Percentiles rank a stretch among this genome's conserved stretches.
Conservation (phyloP, 2,113 vertebrate species). For the Sclerurus mexicanus region DNA sequence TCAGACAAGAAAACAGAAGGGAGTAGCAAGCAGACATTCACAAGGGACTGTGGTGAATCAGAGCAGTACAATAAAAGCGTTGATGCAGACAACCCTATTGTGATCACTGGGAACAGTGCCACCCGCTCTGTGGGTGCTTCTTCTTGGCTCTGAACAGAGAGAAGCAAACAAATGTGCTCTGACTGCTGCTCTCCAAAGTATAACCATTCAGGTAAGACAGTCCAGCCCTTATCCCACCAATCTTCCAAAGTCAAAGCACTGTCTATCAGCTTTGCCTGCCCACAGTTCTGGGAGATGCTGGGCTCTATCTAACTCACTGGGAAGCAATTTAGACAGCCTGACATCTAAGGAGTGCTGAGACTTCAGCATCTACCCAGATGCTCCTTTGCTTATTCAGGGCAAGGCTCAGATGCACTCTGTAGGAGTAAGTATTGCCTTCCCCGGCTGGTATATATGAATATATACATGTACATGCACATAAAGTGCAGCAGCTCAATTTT, state of each 20-base stretch:
- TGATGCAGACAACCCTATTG: not conserved
- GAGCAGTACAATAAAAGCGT: not conserved
- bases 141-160: not conserved
- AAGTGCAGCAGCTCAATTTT: conserved; percentile 4
- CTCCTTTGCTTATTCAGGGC: not conserved
- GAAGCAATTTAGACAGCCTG: not conserved
- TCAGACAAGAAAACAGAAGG: not conserved
- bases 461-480: not conserved
- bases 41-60: not conserved
- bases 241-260: not conserved
- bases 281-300: not conserved
- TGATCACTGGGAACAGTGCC: not conserved
- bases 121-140: not conserved
- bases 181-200: not conserved
- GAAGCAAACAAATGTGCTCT: not conserved
- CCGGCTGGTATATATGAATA: not conserved
- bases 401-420: not conserved
- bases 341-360: not conserved
- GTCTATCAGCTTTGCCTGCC: not conserved
- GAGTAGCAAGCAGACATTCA: not conserved
- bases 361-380: not conserved
- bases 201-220: not conserved
- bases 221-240: not conserved
- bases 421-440: not conserved
- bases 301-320: fast-evolving